Evolutionary conservation across 2,113 vertebrate genomes (phyloP).

Genomic region (Gadus chalcogrammus): DNA sequence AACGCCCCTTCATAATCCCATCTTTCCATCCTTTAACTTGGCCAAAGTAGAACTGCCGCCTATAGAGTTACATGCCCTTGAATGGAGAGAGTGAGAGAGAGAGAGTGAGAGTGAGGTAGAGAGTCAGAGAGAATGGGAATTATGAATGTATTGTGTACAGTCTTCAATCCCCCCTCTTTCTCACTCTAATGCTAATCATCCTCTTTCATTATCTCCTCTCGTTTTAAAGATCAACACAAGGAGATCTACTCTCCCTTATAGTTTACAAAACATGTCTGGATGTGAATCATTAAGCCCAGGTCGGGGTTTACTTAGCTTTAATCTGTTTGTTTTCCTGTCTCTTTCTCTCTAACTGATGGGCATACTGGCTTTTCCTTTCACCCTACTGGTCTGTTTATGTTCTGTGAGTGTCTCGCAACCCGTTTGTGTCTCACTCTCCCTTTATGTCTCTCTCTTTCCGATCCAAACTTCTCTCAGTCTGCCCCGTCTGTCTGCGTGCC

Average conservation of each 20-base stretch:
- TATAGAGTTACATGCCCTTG: not conserved
- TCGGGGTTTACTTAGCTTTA: too few species aligned
- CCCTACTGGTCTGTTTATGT: too few species aligned
- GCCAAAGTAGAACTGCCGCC: constrained; percentile 12
- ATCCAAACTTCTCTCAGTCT: not conserved
- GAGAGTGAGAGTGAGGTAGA: constrained; percentile 1
- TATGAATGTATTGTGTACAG: constrained; percentile 2
- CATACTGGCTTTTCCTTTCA: too few species aligned
- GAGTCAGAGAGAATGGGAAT: constrained; percentile 11
- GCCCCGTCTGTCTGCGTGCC: not conserved
- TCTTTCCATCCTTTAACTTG: constrained; percentile 17
- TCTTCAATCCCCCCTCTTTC: not conserved
- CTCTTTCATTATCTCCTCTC: too few species aligned
- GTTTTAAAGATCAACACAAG: too few species aligned
- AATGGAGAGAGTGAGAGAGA: not conserved
- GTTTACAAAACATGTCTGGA: too few species aligned
- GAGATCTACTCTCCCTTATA: too few species aligned
- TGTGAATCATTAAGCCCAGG: too few species aligned
- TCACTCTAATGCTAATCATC: too few species aligned
- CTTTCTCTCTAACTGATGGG: too few species aligned
- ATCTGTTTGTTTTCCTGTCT: too few species aligned
- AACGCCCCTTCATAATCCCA: constrained; percentile 35
- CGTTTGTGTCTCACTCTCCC: not conserved
- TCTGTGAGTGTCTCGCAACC: not conserved
- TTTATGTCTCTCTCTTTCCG: not conserved